Evolutionary conservation across 64 coral and sea anemone species (phyloP), one percentile per base, ranked within the genome.

Genomic region (Trachythela sp.): DNA sequence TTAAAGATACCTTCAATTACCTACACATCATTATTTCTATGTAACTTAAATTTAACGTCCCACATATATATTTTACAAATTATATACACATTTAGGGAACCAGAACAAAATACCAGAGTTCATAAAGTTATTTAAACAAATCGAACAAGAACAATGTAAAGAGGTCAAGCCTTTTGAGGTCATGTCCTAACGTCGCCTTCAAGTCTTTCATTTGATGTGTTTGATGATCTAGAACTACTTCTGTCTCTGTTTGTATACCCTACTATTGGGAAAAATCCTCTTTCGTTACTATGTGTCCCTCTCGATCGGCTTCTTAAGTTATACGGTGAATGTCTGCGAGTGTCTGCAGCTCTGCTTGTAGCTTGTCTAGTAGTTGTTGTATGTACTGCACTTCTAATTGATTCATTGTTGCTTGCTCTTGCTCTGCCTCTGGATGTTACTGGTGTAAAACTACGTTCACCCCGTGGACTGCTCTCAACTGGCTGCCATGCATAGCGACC

Each of bases 121-220:
- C 2, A 80, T 37, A 37, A 37, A 29, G 31, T 9, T 80, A 15
- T 36, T 15, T 45, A 45, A 80, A 30, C 9, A 29, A 80, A 80
- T 17, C 37, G 14, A 80, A 30, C 30, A 10, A 80, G 8, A 80
- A 35, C 37, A 80, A 39, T 80, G 75, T 36, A 80, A 80, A 80
- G 37, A 80, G 75, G 75, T 80, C 75, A 80, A 39, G 13, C 37
- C 75, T 5, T 35, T 39, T 17, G 37, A 80, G 75, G 75, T 80
- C 75, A 80, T 80, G 75, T 80, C 31, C 75, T 35, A 35, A 80
- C 37, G 75, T 80, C 75, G 75, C 75, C 75, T 22, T 80, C 75
- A 34, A 34, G 75, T 80, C 75, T 80, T 80, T 80, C 75, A 80
- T 39, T 80, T 30, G 75, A 80, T 80, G 75, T 80, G 31, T 35